Evolutionary conservation across 2,113 vertebrate genomes (phyloP), one percentile per base, ranked within the genome.

Genomic region (Pachycephala philippinensis): DNA sequence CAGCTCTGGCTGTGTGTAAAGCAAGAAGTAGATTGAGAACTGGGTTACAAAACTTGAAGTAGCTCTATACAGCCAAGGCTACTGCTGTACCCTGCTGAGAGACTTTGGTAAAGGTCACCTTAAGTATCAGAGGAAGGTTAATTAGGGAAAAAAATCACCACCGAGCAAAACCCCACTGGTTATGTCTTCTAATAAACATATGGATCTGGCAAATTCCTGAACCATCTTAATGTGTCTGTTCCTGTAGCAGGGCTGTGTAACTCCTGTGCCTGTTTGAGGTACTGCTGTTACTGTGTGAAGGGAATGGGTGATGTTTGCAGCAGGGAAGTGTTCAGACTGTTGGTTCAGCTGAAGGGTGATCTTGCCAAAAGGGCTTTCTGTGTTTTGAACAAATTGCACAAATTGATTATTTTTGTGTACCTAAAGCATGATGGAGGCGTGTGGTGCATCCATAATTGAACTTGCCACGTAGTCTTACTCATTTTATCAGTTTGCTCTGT

Each of bases 391-490:
- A 84, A 96, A 84, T 91, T 82, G 77, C 61, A 91, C 77, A 71
- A 69, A 91, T 87, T 79, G 69, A 87, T 96, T 90, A 7, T 37
- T 84, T 86, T 79, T 60, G 54, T 79, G 45, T 85, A 96, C 76
- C 79, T 92, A 30, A 89, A 80, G 79, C 77, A 54, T 75, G 92
- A 85, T 87, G 79, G 84, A 88, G 94, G 81, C 94, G 80, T 95
- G 75, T 89, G 78, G 68, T 75, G 40, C 61, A 78, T 88, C 82
- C 27, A 13, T 78, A 91, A 93, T 95, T 93, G 90, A 95, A 74
- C 76, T 90, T 77, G 47, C 40, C 74, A 16, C 57, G 74, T 57
- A 96, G 85, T 89, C 68, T 91, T 82, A 40, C 11, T 65, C 65
- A 83, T 84, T 86, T 94, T 78, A 60, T 84, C 80, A 54, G 61